Conservation (phyloP, 1,140 invertebrate species). For the Nilaparvata lugens region DNA sequence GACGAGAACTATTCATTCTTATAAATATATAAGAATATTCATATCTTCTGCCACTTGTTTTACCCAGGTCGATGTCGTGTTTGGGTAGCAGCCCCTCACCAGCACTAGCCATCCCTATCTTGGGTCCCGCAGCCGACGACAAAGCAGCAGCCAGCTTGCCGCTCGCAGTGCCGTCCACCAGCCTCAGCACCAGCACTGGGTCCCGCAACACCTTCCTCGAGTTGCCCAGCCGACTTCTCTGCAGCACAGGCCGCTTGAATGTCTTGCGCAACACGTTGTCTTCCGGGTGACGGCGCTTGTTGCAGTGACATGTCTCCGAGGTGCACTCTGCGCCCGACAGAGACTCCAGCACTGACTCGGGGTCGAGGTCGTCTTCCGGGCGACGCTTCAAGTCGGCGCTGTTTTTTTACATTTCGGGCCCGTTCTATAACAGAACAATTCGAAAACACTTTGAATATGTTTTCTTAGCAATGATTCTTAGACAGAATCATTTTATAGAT, state of each 20-base stretch:
- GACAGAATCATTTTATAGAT: too few species aligned
- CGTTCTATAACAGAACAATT: background rate
- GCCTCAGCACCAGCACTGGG: constrained; percentile 17
- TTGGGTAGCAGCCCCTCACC: too few species aligned
- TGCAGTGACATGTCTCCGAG: constrained; percentile 14
- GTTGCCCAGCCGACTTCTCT: constrained; percentile 15
- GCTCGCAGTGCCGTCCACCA: constrained; percentile 2
- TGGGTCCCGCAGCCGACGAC: background rate
- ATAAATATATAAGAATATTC: too few species aligned
- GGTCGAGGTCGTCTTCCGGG: background rate
- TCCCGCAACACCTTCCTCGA: constrained; percentile 8
- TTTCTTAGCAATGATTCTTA: too few species aligned
- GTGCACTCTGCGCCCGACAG: constrained; percentile 13
- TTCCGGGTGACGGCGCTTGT: constrained; percentile 8
- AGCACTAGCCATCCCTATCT: background rate
- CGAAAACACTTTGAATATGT: too few species aligned
- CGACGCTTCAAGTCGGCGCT: background rate
- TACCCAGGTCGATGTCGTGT: too few species aligned
- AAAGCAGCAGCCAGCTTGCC: background rate
- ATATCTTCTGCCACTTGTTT: too few species aligned
- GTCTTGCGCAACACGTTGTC: constrained; percentile 4
- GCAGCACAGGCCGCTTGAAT: constrained; percentile 14
- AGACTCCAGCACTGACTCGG: constrained; percentile 13
- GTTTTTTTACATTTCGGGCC: background rate
- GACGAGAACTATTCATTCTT: too few species aligned